Evolutionary conservation across 2,797 vertebrate species (phyloP), one percentile per base, ranked within the genome.

Genomic region (Sebastes steindachneri): DNA sequence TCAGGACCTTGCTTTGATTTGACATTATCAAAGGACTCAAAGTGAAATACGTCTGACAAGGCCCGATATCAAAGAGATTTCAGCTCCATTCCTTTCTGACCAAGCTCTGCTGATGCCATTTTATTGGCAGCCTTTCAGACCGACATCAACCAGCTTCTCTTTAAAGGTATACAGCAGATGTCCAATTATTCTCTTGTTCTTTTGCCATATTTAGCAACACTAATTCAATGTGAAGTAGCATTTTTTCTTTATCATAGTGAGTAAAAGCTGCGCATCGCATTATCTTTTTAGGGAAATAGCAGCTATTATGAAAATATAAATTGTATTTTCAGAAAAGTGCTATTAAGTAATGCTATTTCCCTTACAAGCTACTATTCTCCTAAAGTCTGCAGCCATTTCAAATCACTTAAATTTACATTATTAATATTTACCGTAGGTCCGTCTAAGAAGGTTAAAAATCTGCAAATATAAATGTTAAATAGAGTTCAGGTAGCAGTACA

Each of bases 1-100:
- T 90, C 86, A 87, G 82, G 87, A 89, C 88, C 79, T 84, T 66
- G 80, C 90, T 95, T 95, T 94, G 94, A 95, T 93, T 95, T 92
- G 89, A 91, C 89, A 85, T 85, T 90, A 95, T 95, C 93, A 94
- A 94, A 95, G 90, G 74, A 79, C 80, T 92, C 77, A 79, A 82
- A 89, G 89, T 91, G 92, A 92, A 92, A 93, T 89, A 72, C 63
- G 73, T 88, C 92, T 90, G 90, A 93, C 88, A 92, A 90, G 90
- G 73, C 72, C 75, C 31, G 88, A 90, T 93, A 94, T 92, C 94
- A 93, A 90, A 93, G 84, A 80, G 82, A 89, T 87, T 88, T 87
- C 88, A 60, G 31, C 83, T 73, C 77, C 73, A 6, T 68, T 88
- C 60, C 82, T 85, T 80, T 86, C 48, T 71, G 90, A 88, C 88